Base-by-base conservation (phyloP, 1,140 invertebrate genomes). In the Drosophila baimaii region DNA sequence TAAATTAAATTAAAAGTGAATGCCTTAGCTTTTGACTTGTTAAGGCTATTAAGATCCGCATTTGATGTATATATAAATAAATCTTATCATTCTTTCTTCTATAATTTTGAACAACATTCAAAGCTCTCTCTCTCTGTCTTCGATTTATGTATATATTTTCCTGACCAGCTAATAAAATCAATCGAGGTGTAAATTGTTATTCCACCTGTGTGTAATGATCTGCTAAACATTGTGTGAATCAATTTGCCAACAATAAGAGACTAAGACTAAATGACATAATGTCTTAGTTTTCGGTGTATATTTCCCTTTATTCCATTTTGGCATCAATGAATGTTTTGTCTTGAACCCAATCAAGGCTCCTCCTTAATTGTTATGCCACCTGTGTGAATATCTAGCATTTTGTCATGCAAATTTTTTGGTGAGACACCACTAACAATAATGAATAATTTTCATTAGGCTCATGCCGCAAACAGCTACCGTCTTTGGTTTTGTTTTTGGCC, bases 381-480 rank as follows among this genome's bases (percentile, higher is more conserved):
- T 35, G 13, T 23, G 9, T 19, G 51, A 23, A 23, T 37, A 37
- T 6, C n/a, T 27, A 12, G 4, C 44, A 51, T 13, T 49, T 21
- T 49, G 29, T 17, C n/a, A 25, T 54, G 29, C 29, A 33, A 25
- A 51, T 27, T 49, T 49, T 47, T 49, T 2, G 46, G 9, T n/a
- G n/a, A n/a, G n/a, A n/a, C n/a, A n/a, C n/a, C 46, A 10, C n/a
- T 27, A 49, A 46, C 25, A 43, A 46, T 58, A 46, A 47, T 47
- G 27, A 47, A 51, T 59, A 59, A 62, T 37, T 37, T 55, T 17
- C 31, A 54, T 62, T 27, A 19, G 29, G 6, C n/a, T n/a, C n/a
- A n/a, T n/a, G n/a, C n/a, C n/a, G n/a, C n/a, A n/a, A n/a, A n/a
- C n/a, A n/a, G n/a, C n/a, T n/a, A n/a, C n/a, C n/a, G n/a, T n/a